phyloP scores from a whole-genome alignment of 2,797 vertebrate species.

The Tokudaia tokunoshimensis region DNA sequence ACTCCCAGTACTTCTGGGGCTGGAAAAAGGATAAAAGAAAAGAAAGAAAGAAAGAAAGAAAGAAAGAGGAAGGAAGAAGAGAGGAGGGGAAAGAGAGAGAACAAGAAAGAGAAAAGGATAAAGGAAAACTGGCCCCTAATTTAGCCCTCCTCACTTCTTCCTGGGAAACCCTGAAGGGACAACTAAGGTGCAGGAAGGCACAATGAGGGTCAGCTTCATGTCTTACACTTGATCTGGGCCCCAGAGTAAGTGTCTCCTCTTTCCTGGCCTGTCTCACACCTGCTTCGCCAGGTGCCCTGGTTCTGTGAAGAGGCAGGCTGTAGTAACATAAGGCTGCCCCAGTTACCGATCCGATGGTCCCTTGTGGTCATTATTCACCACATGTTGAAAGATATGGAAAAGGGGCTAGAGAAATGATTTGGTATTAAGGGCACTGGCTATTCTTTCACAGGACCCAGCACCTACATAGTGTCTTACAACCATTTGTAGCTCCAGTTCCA shows the following conservation, averaged over 20 bases:
- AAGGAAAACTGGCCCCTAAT: background rate
- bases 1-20: background rate
- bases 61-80: accelerated
- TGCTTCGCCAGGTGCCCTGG: background rate
- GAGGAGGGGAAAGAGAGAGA: accelerated
- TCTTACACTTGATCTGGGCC: background rate
- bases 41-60: background rate
- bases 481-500: background rate
- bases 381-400: background rate
- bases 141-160: background rate
- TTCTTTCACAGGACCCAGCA: background rate
- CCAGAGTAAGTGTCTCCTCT: background rate
- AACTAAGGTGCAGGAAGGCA: background rate
- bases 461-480: background rate
- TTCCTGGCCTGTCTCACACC: background rate
- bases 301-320: background rate
- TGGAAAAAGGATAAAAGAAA: background rate
- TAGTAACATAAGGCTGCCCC: background rate
- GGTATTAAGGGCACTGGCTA: background rate
- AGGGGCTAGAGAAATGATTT: background rate
- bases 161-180: background rate
- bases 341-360: background rate
- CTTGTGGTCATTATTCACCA: background rate
- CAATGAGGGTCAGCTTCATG: background rate
- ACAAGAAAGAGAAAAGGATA: background rate